phyloP scores from a whole-genome alignment of 2,797 vertebrate species.

The Dryobates pubescens region DNA sequence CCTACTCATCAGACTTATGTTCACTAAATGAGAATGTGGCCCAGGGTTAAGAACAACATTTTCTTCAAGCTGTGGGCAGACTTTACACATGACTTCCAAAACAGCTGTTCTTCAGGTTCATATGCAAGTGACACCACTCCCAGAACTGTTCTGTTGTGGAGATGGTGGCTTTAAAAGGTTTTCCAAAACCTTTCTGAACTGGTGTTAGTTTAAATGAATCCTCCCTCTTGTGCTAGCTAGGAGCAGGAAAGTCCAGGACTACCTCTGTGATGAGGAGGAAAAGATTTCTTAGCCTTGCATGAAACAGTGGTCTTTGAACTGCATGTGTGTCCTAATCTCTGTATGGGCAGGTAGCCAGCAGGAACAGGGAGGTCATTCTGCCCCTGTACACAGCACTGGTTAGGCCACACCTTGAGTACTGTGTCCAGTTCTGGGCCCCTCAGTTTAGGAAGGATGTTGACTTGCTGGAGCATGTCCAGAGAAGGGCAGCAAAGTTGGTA shows the following conservation, averaged over 20 bases:
- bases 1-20: neutral
- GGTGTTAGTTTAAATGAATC: neutral
- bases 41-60: neutral
- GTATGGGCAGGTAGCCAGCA: neutral
- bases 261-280: neutral
- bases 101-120: neutral
- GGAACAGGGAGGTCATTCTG: no score
- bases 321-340: neutral
- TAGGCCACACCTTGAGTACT: no score
- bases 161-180: neutral
- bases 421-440: no score
- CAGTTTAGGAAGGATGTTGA: no score
- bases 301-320: neutral
- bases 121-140: neutral
- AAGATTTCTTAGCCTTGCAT: neutral
- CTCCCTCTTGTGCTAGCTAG: neutral
- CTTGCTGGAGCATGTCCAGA: no score
- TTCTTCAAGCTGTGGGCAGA: neutral
- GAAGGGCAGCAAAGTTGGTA: no score
- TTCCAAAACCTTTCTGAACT: neutral
- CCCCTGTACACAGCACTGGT: no score
- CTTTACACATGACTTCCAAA: neutral
- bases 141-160: neutral
- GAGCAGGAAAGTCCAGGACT: neutral
- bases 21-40: neutral